A percentile compares a stretch with the other conserved stretches of the same genome.
These are phyloP conservation scores for Xylocampa areola DNA, from an alignment of 2,888 invertebrate species.

Conservation along the genomic window DNA sequence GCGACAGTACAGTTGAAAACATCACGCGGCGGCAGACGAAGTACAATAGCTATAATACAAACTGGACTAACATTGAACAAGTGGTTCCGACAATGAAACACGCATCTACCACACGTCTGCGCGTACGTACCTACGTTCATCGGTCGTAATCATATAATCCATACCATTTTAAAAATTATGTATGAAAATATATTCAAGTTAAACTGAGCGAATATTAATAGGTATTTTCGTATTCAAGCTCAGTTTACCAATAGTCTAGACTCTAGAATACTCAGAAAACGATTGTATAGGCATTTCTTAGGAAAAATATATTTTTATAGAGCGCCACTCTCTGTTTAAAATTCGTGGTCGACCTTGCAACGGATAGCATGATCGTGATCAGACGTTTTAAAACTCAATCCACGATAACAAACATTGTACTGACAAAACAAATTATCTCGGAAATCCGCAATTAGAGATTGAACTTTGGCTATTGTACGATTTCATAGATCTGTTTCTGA, in stretches of 20 bases:
- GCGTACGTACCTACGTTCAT: constrained; percentile 31
- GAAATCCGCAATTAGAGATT: constrained; percentile 71
- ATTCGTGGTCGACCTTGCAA: constrained; percentile 70
- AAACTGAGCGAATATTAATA: constrained; percentile 3
- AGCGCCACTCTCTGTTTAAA: constrained; percentile 57
- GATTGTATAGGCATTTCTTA: constrained; percentile 61
- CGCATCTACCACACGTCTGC: constrained; percentile 34
- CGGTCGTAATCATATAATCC: constrained; percentile 20
- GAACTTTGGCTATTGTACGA: constrained; percentile 30
- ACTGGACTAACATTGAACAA: constrained; percentile 62
- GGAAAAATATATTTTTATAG: constrained; percentile 64
- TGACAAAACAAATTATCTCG: constrained; percentile 66
- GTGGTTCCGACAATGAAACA: constrained; percentile 44
- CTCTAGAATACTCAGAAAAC: constrained; percentile 2
- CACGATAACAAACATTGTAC: constrained; percentile 61
- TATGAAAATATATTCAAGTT: constrained; percentile 9
- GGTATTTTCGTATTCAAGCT: background rate
- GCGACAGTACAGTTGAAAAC: constrained; percentile 36
- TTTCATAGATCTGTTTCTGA: constrained; percentile 64
- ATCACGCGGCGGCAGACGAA: constrained; percentile 42
- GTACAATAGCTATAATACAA: constrained; percentile 52
- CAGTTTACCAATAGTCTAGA: constrained; percentile 4
- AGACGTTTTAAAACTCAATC: constrained; percentile 62
- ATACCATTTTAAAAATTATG: background rate
- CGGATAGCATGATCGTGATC: constrained; percentile 64